Base-by-base conservation (phyloP, 2,797 vertebrate genomes). In the Austrolebias charrua region DNA sequence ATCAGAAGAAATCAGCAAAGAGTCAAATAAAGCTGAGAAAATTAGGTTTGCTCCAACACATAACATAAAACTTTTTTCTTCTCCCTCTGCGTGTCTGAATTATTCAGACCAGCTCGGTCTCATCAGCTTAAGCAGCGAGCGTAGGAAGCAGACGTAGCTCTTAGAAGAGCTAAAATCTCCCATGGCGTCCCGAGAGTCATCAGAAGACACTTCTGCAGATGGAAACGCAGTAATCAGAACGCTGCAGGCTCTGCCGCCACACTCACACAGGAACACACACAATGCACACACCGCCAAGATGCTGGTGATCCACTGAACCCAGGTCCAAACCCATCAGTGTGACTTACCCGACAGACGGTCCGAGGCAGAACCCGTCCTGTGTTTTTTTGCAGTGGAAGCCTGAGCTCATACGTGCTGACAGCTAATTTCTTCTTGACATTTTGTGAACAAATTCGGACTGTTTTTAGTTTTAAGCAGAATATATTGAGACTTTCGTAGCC, bases 81-180 rank as follows among this genome's bases (percentile, higher is more conserved):
- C 4, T 5, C 59, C 59, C 63, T 51, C 53, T 45, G n/a, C 51
- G n/a, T 1, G 5, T 59, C 50, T 85, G 20, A 88, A 82, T 84
- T 75, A 83, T 83, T 86, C 77, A 88, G 24, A 55, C 16, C 58
- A 0, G 58, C 63, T 81, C 63, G 1, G 63, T 38, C 66, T 77
- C 69, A 64, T 76, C 76, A 75, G 80, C 69, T 72, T 38, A 55
- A 43, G 56, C 57, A 50, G 61, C 40, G 29, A 73, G 48, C 11
- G 59, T 43, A 75, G 13, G 75, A 46, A 78, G 81, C 65, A 46
- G 77, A 73, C 53, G 31, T 44, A 65, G 71, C 47, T 20, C 60
- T 64, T 63, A 80, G 66, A 77, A 24, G 55, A 76, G 73, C 74
- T 72, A 16, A 80, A 80, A 76, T 63, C 66, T 73, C 71, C 45